Base-by-base conservation (phyloP, 1,140 invertebrate genomes). In the Ruditapes philippinarum region DNA sequence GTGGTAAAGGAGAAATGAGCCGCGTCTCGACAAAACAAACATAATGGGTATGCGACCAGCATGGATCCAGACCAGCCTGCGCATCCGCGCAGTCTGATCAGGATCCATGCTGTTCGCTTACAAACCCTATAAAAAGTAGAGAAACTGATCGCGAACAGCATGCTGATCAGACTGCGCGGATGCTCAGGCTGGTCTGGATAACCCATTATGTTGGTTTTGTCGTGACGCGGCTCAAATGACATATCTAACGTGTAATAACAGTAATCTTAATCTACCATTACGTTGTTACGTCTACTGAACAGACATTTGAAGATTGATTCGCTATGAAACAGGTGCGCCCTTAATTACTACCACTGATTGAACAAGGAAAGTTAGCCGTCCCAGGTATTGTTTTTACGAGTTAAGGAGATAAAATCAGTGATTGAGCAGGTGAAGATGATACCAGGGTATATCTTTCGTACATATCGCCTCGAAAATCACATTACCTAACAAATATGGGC, bases 361-460 rank as follows among this genome's bases (percentile, higher is more conserved):
- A 51, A 36, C 42, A 36, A 22, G n/a, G 74, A 51, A 78, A 78
- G 4, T 7, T n/a, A 22, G n/a, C 45, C 11, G 19, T 14, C 36
- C 42, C 42, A 51, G 19, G 40, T 49, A 78, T 78, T 78, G 74
- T 78, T 78, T 78, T 70, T 38, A 38, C 65, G 65, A 2, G 65
- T 36, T 38, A 28, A 28, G 22, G 33, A 70, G 65, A 70, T 70
- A 70, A 19, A 14, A 78, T 78, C 74, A 33, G 25, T 54, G 49
- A 38, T 76, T 78, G 19, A 38, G 40, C 74, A 78, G 74, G 74
- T 78, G 74, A 22, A n/a, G 74, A 19, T 38, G 65, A 70, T 70
- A 70, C 33, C 33, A 14, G 33, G 65, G 65, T 70, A 19, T 62
- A 70, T n/a, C 42, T 31, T 11, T 17, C 33, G 38, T 70, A 31